Base-by-base conservation (phyloP, 2,797 vertebrate genomes). In the Onychomys torridus region DNA sequence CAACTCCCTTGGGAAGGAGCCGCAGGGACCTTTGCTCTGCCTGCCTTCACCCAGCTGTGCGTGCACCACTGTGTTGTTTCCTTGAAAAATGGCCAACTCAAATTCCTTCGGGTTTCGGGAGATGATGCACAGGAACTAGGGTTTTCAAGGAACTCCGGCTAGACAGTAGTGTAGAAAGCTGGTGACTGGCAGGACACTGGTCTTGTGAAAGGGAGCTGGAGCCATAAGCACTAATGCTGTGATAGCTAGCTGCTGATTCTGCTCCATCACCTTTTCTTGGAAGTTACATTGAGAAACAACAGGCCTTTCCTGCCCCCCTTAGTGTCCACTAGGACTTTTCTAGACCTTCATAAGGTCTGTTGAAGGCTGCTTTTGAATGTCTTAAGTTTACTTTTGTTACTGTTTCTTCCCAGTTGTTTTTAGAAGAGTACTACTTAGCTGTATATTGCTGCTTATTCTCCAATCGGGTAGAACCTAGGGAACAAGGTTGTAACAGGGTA, bases 241-340 rank as follows among this genome's bases (percentile, higher is more conserved):
- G 69, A 93, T 89, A 83, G 81, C 90, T 93, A 73, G 71, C 37
- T 40, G 81, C 88, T 81, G 61, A 89, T 94, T 93, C 89, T 5
- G 0, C 87, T 96, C 96, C 94, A 92, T 61, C 93, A 73, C 90
- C 90, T 86, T 65, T 90, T 78, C 95, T 95, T 32, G 6, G 71
- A 84, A 88, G 77, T 89, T 82, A 19, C 67, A 90, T 92, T 71
- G 34, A 34, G 40, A 86, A 89, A 85, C 10, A 89, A 85, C 10
- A 59, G 21, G 49, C 27, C 49, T 61, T 90, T 89, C 83, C 95
- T 82, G 61, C 61, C 37, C 82, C 82, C 73, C 46, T 17, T 13
- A 52, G 43, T 2, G 13, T n/a, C 32, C 19, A 52, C 32, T 46
- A 85, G 40, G 87, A 43, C 67, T 61, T 91, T 43, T 75, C 10